Evolutionary conservation across 2,888 invertebrate species (phyloP), one percentile per base, ranked within the genome.

Genomic region (Drosophila meridionalis): DNA sequence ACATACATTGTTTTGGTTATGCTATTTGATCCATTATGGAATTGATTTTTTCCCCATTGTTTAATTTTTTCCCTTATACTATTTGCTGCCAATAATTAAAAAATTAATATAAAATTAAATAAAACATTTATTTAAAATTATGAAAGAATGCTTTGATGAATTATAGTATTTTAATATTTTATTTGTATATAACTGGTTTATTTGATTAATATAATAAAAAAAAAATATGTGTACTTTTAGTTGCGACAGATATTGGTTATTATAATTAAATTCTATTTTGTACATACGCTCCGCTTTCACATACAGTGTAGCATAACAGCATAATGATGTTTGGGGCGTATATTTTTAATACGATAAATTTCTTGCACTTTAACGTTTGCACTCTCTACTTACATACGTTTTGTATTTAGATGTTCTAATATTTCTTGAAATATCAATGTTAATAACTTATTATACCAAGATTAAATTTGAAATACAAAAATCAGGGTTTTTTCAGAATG

Each of bases 401-500:
- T 78, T 67, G 34, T 76, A 73, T 73, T 80, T 64, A 59, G 58
- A 68, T 73, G 76, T 42, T 73, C 74, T 78, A 56, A 72, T 82
- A 80, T 68, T 78, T 68, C 61, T 73, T 72, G 73, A 70, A 52
- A 50, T 68, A 56, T n/a, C 14, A 57, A 32, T 30, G 8, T 50
- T 26, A 20, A 50, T 48, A 28, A 40, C 79, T 69, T 52, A 14
- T 32, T n/a, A n/a, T 30, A 48, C 14, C 14, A 4, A 12, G 12
- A 7, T 14, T 32, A 9, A n/a, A 50, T 50, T 20, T 20, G 11
- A 52, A 32, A n/a, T 50, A 9, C 9, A 9, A 9, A 8, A 6
- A n/a, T 50, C 1, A n/a, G 32, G 7, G 32, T 77, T 71, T 73
- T 76, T 72, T 81, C 89, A 92, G 89, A 93, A 93, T 91, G 92